Evolutionary conservation across 1,140 invertebrate species (phyloP).

Genomic region (Formica exsecta): DNA sequence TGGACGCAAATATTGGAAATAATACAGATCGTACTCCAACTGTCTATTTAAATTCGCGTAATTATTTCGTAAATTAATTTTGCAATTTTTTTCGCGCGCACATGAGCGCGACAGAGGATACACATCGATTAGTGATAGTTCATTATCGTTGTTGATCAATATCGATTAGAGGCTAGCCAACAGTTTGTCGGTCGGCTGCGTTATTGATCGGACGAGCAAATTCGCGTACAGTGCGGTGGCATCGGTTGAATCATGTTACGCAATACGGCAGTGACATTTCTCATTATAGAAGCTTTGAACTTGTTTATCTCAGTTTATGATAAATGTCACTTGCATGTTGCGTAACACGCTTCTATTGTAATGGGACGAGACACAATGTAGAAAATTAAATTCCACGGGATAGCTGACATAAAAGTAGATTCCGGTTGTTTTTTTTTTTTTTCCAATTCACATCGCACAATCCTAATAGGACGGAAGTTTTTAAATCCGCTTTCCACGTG

Average conservation of each 20-base stretch:
- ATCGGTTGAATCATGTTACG: conserved; percentile 52
- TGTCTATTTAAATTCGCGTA: neutral
- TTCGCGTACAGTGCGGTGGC: neutral
- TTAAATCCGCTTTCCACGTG: conserved; percentile 7
- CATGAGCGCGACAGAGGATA: neutral
- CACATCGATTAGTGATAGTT: neutral
- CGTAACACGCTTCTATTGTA: conserved; percentile 15
- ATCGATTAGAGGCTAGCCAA: conserved; percentile 38
- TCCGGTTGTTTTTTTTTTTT: neutral
- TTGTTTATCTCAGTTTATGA: conserved; percentile 41
- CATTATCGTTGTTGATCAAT: conserved; percentile 26
- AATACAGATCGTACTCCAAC: neutral
- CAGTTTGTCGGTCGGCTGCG: conserved; percentile 19
- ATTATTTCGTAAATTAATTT: conserved; percentile 25
- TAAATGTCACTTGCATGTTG: conserved; percentile 42
- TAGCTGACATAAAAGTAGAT: neutral
- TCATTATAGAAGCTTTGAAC: conserved; percentile 58
- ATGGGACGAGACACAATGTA: neutral
- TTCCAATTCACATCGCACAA: neutral
- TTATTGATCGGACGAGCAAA: conserved; percentile 50
- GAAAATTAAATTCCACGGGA: conserved; percentile 7
- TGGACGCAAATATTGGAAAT: too few relatives aligned
- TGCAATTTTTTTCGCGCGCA: neutral
- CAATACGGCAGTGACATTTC: conserved; percentile 52
- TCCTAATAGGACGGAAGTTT: neutral